Base-by-base conservation (phyloP, 2,888 invertebrate species). In the Mimachlamys varia region DNA sequence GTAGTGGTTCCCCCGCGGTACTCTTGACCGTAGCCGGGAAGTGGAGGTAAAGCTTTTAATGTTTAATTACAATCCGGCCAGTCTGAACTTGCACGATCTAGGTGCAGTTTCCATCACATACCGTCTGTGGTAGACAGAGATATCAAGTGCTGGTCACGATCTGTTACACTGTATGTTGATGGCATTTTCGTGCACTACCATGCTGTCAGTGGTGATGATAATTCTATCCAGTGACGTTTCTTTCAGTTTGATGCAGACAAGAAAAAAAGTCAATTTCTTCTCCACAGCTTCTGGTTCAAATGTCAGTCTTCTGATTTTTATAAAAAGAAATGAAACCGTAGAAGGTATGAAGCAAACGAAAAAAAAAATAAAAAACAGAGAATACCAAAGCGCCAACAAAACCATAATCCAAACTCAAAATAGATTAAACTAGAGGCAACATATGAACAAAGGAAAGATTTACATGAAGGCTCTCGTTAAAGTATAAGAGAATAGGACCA, bases 11-110 rank as follows among this genome's bases (percentile, higher is more conserved):
- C 33, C 17, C 27, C 76, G 7, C 33, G 33, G 76, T 33, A 76
- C 76, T 76, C 4, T 33, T 76, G 76, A 76, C 76, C 76, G 76
- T 27, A 62, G 62, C 62, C n/a, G 22, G 33, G 33, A 13, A 76
- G 76, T 12, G 33, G 33, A 76, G 76, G 33, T 76, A 76, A 76
- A 76, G 76, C 76, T 76, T 76, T 76, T 76, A 76, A 76, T 76
- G 12, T 76, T 76, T 27, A 27, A 76, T 76, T 76, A 76, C 76
- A 33, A 76, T 27, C 27, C 76, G 4, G 27, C 76, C 12, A 33
- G 76, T 33, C 76, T 76, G 7, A 33, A 76, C 76, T 0, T 76
- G 2, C 76, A 33, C 27, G 4, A 19, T 27, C 33, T 76, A 27
- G 27, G 76, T 76, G 76, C 76, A 76, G 27, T 33, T 27, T 17